Base-by-base conservation (phyloP, 30 jellyfish, hydroid and myxozoan species). In the Aurelia coerulea region DNA sequence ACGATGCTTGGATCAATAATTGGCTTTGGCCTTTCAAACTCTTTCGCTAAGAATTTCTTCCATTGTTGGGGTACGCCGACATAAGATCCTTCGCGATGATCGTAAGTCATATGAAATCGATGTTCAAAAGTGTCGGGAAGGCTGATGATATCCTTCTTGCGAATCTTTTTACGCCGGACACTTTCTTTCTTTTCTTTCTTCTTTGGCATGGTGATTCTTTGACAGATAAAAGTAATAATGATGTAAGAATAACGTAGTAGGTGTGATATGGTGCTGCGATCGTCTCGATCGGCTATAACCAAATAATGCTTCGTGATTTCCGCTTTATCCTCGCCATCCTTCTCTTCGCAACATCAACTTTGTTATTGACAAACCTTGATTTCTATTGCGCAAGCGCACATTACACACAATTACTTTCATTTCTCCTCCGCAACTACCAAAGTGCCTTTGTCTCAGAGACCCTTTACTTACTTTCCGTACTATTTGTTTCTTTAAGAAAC, bases 51-150 rank as follows among this genome's bases (percentile, higher is more conserved):
- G 80, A 94, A 94, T 88, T 88, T 94, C 75, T 88, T 94, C 98
- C 98, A 94, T 67, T 94, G 98, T 35, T 97, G 96, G 12, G 98
- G 98, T 9, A 94, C 94, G 1, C 98, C 98, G 58, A 94, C 93
- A 62, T 88, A 94, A 51, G 92, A 81, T 17, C 98, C 98, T 70
- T 88, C 98, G 32, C 94, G 74, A 68, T 88, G 95, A 71, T 94
- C 98, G 76, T 88, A 94, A 23, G 98, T 94, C 98, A 94, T 94
- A 85, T 94, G 98, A 76, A 80, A 94, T 23, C 90, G 90, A 66
- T 94, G 98, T 73, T 87, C 86, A 79, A 88, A 94, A 11, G 78
- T 76, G 56, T 80, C 60, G 64, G 98, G 98, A 78, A 81, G 80
- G 66, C 98, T 85, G 68, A 73, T 85, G 68, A 73, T 97, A 83